Evolutionary conservation across 1,140 invertebrate genomes (phyloP).

Genomic region (Drosophila ambigua): DNA sequence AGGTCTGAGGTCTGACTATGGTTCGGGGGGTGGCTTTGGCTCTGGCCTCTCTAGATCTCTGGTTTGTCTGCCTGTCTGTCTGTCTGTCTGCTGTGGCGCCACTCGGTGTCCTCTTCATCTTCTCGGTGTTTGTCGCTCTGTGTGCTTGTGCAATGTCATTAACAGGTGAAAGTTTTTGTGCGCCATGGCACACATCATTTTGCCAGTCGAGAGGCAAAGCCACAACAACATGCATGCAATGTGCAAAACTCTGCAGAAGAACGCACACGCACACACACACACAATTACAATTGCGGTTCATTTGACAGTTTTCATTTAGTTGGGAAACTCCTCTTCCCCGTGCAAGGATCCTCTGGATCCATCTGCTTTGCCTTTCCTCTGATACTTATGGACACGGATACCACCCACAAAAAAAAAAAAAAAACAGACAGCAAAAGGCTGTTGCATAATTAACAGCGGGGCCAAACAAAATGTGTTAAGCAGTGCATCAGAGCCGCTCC

Average conservation of each 20-base stretch:
- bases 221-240: slow-evolving; percentile 1
- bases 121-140: neutral
- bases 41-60: neutral
- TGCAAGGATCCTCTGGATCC: too few relatives aligned
- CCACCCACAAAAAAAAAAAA: slow-evolving; percentile 4
- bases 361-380: too few relatives aligned
- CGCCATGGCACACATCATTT: slow-evolving; percentile 60
- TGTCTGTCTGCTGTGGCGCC: slow-evolving; percentile 26
- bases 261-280: slow-evolving; percentile 22
- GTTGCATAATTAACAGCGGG: slow-evolving; percentile 69
- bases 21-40: neutral
- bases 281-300: slow-evolving; percentile 79
- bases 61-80: neutral
- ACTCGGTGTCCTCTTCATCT: slow-evolving; percentile 17
- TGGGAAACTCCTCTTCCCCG: slow-evolving; percentile 22
- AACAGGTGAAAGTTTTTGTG: slow-evolving; percentile 74
- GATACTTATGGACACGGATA: neutral
- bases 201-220: slow-evolving; percentile 37
- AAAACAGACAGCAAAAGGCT: slow-evolving; percentile 19
- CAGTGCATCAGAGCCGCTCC: slow-evolving; percentile 61
- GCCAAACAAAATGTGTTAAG: slow-evolving; percentile 72
- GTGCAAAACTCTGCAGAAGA: slow-evolving; percentile 36
- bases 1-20: slow-evolving; percentile 7
- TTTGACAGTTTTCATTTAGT: slow-evolving; percentile 80
- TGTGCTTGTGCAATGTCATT: slow-evolving; percentile 61